Evolutionary conservation across 2,113 vertebrate genomes (phyloP), one percentile per base, ranked within the genome.

Genomic region (Chunga burmeisteri): DNA sequence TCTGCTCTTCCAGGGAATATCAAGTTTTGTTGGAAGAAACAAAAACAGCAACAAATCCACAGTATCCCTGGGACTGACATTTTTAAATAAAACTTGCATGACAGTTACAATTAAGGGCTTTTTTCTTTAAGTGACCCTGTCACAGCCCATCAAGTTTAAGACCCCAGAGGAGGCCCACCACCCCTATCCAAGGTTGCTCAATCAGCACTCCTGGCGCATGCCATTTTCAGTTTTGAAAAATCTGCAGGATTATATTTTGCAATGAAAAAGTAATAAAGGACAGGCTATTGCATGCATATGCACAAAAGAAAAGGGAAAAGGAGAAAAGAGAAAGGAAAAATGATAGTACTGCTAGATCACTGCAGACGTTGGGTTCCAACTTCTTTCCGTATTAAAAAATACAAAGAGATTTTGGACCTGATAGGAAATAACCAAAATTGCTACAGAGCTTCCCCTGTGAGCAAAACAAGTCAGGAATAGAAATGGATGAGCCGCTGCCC

Each of bases 1-100:
- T 86, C 78, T 91, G 78, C n/a, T 91, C 66, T 96, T 81, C 36
- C 40, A 68, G 68, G 66, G 86, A 95, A 92, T 13, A 23, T 95
- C 34, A 88, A 61, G 72, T 71, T 89, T 91, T 89, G 19, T 11
- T 89, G 40, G 44, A 78, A 94, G 68, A 89, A 66, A 74, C 13
- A 93, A 93, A 88, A 87, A 3, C 40, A 67, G 62, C 61, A 91
- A 71, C 34, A 95, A 85, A 88, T 55, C 73, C 55, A 66, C 22
- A 55, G 44, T 21, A 75, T 42, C 53, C 73, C 50, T 0, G 74
- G 42, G 62, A 73, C 21, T 42, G n/a, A 46, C 36, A 22, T 21
- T 91, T 94, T 82, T 0, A 93, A 94, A 72, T 62, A 68, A 85
- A 93, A 94, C 44, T 65, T 85, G 44, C 5, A 5, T 32, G 38